Conservation (phyloP, 1,140 invertebrate genomes). For the Lanistes nyassanus region DNA sequence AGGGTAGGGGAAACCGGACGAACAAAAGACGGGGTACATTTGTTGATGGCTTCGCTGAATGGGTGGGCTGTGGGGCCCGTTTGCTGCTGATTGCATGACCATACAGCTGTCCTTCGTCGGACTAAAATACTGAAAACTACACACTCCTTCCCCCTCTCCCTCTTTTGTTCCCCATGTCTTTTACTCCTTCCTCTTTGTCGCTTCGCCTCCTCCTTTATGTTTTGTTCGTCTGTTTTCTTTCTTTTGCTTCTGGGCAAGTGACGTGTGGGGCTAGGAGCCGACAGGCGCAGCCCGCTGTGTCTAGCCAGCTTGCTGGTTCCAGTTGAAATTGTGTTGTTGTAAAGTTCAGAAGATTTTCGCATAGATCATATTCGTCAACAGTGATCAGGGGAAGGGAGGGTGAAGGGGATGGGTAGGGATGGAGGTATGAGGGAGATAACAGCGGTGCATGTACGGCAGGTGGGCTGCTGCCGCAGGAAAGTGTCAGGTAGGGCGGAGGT, state of each 20-base stretch:
- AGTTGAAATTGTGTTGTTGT: no score
- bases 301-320: no score
- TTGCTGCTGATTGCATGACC: no score
- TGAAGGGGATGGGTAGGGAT: background rate
- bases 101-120: no score
- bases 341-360: conserved; percentile 3
- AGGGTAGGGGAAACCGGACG: no score
- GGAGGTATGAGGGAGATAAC: background rate
- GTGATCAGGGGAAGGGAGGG: background rate
- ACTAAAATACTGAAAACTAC: no score
- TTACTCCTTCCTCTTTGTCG: background rate
- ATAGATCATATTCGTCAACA: background rate
- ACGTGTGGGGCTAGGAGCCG: no score
- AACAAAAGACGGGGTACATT: no score
- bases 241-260: background rate
- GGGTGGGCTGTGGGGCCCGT: no score
- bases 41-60: no score
- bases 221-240: background rate
- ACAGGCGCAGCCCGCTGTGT: no score
- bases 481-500: background rate
- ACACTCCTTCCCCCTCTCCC: conserved; percentile 5
- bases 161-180: conserved; percentile 10
- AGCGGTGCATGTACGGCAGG: no score
- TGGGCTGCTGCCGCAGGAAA: background rate
- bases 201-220: background rate